Evolutionary conservation across 2,113 vertebrate genomes (phyloP).

Genomic region (Ammospiza nelsoni): DNA sequence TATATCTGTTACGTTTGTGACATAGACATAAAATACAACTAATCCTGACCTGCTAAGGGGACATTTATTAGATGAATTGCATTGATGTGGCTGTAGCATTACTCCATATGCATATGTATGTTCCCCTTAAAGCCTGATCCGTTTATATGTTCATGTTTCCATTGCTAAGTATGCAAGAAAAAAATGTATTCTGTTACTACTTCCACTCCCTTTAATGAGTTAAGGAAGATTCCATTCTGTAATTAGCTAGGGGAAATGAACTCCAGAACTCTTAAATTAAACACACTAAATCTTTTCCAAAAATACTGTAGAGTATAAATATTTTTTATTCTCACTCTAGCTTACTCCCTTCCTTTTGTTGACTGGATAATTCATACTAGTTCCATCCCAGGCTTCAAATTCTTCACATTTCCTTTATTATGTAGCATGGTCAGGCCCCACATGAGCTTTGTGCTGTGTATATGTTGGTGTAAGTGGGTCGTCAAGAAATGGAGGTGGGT

Average conservation of each 20-base stretch:
- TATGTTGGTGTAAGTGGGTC: rapidly evolving
- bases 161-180: background rate
- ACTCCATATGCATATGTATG: background rate
- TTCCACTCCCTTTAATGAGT: conserved; percentile 28
- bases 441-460: background rate
- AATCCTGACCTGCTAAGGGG: background rate
- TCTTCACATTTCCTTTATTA: background rate
- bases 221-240: conserved; percentile 5
- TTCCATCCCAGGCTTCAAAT: background rate
- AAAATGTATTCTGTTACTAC: background rate
- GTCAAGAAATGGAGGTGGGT: background rate
- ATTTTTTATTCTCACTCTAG: background rate
- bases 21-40: background rate
- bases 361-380: background rate
- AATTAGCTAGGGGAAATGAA: conserved; percentile 20
- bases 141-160: background rate
- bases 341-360: background rate
- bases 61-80: background rate
- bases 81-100: background rate
- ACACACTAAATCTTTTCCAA: background rate
- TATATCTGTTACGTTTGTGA: background rate
- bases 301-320: conserved; percentile 2
- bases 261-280: conserved; percentile 1
- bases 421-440: rapidly evolving
- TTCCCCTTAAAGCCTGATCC: background rate